A percentile compares a stretch with the other conserved stretches of the same genome.
These are phyloP conservation scores for Xiphophorus birchmanni DNA, from an alignment of 2,797 vertebrate genomes.

Conservation along the genomic window DNA sequence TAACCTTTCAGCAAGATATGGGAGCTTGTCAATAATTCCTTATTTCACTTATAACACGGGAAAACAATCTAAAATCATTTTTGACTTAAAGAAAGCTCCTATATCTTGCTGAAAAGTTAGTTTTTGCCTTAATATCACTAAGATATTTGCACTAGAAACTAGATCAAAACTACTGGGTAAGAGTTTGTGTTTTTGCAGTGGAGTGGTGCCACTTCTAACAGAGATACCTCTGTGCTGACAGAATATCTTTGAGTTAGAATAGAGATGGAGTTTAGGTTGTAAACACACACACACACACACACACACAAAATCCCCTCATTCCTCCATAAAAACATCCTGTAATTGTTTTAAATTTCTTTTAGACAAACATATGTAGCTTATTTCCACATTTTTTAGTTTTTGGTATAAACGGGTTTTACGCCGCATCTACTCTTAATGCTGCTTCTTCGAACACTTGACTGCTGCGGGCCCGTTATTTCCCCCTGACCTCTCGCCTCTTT, in stretches of 20 bases:
- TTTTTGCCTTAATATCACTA: too few species aligned
- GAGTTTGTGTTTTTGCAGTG: too few species aligned
- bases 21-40: too few species aligned
- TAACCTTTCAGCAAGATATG: too few species aligned
- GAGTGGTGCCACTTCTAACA: neutral
- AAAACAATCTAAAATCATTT: too few species aligned
- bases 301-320: neutral
- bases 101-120: too few species aligned
- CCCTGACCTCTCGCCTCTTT: conserved; percentile 53
- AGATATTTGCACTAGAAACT: too few species aligned
- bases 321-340: neutral
- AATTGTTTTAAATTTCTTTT: neutral
- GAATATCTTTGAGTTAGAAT: neutral
- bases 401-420: neutral
- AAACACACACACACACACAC: too few species aligned
- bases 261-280: neutral
- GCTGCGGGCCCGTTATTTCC: conserved; percentile 44
- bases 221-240: neutral
- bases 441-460: conserved; percentile 23
- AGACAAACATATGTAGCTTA: neutral
- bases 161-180: too few species aligned
- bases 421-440: neutral
- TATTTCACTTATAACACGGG: too few species aligned
- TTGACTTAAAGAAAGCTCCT: too few species aligned
- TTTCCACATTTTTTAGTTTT: neutral